These are phyloP conservation scores for Rallus limicola DNA, from an alignment of 2,113 vertebrate species.

Conservation along the genomic window DNA sequence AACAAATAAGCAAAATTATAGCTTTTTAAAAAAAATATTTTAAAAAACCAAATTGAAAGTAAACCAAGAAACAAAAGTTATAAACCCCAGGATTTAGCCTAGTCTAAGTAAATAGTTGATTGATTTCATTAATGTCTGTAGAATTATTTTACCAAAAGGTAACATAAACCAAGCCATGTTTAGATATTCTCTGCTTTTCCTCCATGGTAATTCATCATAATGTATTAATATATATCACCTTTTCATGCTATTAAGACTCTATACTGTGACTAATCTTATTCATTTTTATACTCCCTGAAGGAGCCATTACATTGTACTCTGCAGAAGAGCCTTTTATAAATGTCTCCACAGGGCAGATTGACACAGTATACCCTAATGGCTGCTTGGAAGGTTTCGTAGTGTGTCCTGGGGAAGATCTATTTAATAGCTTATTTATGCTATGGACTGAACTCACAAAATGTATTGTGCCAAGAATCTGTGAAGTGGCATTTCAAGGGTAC, in stretches of 20 bases:
- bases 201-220: background rate
- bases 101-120: background rate
- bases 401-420: background rate
- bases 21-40: background rate
- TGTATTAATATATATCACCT: slow-evolving; percentile 24
- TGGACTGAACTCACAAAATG: background rate
- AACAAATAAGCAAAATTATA: background rate
- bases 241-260: slow-evolving; percentile 8
- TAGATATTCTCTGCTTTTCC: background rate
- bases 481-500: background rate
- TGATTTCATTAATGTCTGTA: background rate
- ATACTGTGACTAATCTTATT: slow-evolving; percentile 23
- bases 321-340: slow-evolving; percentile 4
- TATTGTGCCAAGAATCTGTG: background rate
- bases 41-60: background rate
- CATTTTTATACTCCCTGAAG: slow-evolving; percentile 33
- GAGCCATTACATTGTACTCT: background rate
- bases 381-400: background rate
- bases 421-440: background rate
- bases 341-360: background rate
- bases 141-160: background rate
- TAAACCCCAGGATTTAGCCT: background rate
- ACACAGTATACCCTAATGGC: background rate
- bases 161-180: background rate
- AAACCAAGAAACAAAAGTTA: background rate